Evolutionary conservation across 2,797 vertebrate genomes (phyloP).

Genomic region (Nannoperca australis): DNA sequence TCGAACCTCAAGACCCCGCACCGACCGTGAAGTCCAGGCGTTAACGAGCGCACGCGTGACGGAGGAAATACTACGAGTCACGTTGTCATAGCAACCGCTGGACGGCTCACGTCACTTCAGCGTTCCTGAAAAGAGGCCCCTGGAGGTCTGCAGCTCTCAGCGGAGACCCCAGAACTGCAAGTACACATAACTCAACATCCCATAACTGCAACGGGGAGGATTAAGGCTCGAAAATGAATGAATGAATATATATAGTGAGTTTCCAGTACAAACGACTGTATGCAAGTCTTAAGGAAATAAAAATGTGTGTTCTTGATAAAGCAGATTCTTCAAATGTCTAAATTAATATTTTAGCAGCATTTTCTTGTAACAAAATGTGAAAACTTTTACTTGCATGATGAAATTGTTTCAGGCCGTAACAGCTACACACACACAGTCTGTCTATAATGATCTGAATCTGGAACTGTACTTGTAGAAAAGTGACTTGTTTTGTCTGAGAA

Average conservation of each 20-base stretch:
- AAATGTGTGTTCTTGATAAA: background rate
- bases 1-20: too few species aligned
- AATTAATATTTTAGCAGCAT: background rate
- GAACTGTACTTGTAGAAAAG: too few species aligned
- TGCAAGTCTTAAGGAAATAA: background rate
- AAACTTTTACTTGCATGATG: background rate
- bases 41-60: too few species aligned
- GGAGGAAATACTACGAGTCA: too few species aligned
- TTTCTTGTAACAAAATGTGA: background rate
- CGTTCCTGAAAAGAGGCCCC: too few species aligned
- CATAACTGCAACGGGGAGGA: too few species aligned
- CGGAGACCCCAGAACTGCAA: background rate
- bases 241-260: background rate
- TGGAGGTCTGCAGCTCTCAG: too few species aligned
- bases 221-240: too few species aligned
- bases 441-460: background rate
- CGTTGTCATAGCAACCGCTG: too few species aligned
- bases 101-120: too few species aligned
- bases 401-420: background rate
- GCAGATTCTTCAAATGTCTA: background rate
- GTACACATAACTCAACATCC: background rate
- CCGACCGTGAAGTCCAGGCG: too few species aligned
- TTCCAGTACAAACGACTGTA: background rate
- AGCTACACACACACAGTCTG: background rate
- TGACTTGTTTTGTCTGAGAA: background rate